Conservation (phyloP, 1,140 invertebrate genomes). For the Hycleus cichorii region DNA sequence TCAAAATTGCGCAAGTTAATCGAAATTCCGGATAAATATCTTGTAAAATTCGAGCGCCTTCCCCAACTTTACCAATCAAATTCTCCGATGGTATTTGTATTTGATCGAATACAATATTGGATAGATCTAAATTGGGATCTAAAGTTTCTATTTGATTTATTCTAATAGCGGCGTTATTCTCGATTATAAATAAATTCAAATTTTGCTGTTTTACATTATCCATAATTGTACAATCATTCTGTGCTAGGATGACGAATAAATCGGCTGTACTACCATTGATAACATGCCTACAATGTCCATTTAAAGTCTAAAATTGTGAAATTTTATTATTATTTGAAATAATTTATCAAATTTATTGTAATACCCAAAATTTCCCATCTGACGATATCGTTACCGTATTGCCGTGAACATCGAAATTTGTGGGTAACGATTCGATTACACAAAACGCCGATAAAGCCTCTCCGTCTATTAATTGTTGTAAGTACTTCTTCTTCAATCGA, state of each 20-base stretch:
- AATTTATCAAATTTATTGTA: slow-evolving; percentile 2
- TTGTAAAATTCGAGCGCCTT: slow-evolving; percentile 28
- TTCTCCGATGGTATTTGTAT: slow-evolving; percentile 33
- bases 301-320: too few relatives aligned
- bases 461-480: slow-evolving; percentile 44
- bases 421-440: slow-evolving; percentile 40
- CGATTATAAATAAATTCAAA: slow-evolving; percentile 60
- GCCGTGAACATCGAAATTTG: slow-evolving; percentile 36
- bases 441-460: slow-evolving; percentile 43
- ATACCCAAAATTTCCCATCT: slow-evolving; percentile 39
- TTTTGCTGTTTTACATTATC: slow-evolving; percentile 43
- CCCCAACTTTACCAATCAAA: slow-evolving; percentile 30
- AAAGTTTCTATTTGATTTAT: too few relatives aligned
- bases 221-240: slow-evolving; percentile 26
- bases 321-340: too few relatives aligned
- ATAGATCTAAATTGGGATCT: too few relatives aligned
- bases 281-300: too few relatives aligned
- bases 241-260: slow-evolving; percentile 45
- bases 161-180: slow-evolving; percentile 31
- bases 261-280: slow-evolving; percentile 30
- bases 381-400: slow-evolving; percentile 32
- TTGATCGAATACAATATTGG: too few relatives aligned
- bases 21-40: slow-evolving; percentile 33
- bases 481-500: slow-evolving; percentile 44
- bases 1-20: slow-evolving; percentile 36